Percentiles rank a stretch among this genome's conserved stretches.
Conservation (phyloP, 2,113 vertebrate genomes). For the Delphinapterus leucas region DNA sequence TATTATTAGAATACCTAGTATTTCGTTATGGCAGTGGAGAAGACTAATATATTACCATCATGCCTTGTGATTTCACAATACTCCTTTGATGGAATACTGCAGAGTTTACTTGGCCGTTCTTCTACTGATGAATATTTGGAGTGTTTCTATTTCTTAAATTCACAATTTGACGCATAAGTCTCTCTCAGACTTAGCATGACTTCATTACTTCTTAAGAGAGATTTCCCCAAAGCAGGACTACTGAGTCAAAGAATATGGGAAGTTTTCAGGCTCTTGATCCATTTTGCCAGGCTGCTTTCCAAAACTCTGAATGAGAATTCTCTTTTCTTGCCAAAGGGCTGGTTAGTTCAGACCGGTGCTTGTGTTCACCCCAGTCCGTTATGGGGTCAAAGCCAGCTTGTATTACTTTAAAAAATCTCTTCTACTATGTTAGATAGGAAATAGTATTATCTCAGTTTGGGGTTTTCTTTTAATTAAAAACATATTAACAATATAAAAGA, state of each 20-base stretch:
- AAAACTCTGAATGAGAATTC: background rate
- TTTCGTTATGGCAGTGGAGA: background rate
- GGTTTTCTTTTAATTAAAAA: background rate
- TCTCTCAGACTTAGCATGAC: background rate
- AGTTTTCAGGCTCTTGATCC: background rate
- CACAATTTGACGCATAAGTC: background rate
- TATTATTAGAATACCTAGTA: background rate
- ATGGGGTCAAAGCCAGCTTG: background rate
- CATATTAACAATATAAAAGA: background rate
- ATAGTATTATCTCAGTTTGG: background rate
- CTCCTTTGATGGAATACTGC: background rate
- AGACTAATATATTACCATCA: too few species aligned
- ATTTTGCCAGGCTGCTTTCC: background rate
- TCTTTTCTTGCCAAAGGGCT: background rate
- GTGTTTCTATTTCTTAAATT: background rate
- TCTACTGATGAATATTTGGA: background rate
- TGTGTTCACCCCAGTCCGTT: background rate
- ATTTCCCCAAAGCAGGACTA: background rate
- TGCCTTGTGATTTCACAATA: background rate
- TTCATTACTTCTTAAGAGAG: background rate
- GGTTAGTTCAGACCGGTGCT: background rate
- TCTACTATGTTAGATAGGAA: background rate
- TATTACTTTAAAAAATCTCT: background rate
- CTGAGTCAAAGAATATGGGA: background rate
- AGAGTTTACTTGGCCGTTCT: background rate